Evolutionary conservation across 2,888 invertebrate genomes (phyloP).

Genomic region (Drosophila subsilvestris): DNA sequence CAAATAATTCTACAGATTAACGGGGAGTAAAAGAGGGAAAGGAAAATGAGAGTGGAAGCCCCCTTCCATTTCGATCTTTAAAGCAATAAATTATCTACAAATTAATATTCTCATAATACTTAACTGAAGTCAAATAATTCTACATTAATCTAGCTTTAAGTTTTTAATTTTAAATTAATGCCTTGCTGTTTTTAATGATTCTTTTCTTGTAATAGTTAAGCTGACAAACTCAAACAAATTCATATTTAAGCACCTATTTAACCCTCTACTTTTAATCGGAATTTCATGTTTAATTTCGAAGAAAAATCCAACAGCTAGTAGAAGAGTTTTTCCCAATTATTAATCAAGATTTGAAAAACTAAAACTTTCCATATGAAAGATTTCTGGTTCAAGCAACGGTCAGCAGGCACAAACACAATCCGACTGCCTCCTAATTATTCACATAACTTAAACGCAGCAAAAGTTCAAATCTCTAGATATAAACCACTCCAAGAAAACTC

Average conservation of each 20-base stretch:
- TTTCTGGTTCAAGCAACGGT: neutral
- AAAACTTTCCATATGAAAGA: neutral
- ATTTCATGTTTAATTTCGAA: no score
- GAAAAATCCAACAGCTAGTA: no score
- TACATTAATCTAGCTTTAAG: neutral
- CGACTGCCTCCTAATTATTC: neutral
- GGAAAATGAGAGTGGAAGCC: neutral
- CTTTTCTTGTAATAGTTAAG: no score
- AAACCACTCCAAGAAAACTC: conserved; percentile 12
- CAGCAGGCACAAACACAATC: neutral
- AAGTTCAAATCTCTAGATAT: neutral
- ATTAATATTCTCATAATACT: no score
- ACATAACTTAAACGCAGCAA: neutral
- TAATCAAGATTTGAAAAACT: neutral
- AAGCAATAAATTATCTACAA: no score
- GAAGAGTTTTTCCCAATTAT: neutral
- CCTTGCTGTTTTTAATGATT: no score
- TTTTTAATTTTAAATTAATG: neutral
- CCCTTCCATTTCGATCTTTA: no score
- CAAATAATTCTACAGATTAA: neutral
- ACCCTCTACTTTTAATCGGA: no score
- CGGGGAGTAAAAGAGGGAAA: neutral
- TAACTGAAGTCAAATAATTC: no score
- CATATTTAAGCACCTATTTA: no score
- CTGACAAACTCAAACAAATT: no score